phyloP scores from a whole-genome alignment of 1,140 invertebrate species.

The Ips typographus region DNA sequence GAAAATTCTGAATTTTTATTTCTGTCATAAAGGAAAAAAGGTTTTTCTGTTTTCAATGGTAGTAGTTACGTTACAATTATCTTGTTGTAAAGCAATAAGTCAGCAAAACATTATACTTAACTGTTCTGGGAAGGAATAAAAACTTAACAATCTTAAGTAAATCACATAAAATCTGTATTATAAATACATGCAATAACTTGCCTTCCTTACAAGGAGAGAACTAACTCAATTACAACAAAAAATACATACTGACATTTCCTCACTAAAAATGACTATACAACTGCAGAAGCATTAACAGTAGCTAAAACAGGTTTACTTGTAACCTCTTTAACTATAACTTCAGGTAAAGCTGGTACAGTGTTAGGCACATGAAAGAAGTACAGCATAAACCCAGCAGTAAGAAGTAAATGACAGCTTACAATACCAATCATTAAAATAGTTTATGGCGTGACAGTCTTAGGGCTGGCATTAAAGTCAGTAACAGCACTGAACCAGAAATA shows the following conservation, averaged over 20 bases:
- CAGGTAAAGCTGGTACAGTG: conserved; percentile 21
- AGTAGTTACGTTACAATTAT: no score
- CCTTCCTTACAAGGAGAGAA: not conserved
- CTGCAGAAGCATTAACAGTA: not conserved
- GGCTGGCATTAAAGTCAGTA: conserved; percentile 78
- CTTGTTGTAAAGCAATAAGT: no score
- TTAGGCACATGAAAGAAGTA: conserved; percentile 64
- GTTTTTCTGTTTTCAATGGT: no score
- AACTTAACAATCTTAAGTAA: no score
- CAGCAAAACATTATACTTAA: no score
- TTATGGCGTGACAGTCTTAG: conserved; percentile 69
- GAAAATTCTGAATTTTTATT: no score
- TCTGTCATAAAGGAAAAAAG: no score
- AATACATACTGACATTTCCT: not conserved
- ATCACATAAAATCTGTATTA: no score
- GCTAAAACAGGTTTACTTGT: conserved; percentile 5
- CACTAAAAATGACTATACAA: not conserved
- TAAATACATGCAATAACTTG: not conserved
- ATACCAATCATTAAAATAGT: conserved; percentile 68
- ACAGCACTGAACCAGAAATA: conserved; percentile 82
- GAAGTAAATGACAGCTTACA: conserved; percentile 72
- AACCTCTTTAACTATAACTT: not conserved
- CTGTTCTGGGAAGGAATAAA: no score
- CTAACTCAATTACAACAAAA: no score
- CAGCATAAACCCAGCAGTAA: conserved; percentile 85